Base-by-base conservation (phyloP, 1,140 invertebrate genomes). In the Paramacrobiotus metropolitanus region DNA sequence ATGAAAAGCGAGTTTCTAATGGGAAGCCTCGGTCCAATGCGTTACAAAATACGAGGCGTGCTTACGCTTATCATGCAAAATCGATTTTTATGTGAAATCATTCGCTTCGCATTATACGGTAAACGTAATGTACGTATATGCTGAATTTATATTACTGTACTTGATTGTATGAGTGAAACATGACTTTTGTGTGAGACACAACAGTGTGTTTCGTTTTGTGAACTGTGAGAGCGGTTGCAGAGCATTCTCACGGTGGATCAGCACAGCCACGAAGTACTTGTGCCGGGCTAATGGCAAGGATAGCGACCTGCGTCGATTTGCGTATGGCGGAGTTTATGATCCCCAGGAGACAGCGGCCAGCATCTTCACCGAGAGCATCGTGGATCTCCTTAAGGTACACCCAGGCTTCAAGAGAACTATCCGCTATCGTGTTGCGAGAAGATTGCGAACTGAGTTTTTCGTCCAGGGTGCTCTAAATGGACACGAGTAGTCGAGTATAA, bases 381-480 rank as follows among this genome's bases (percentile, higher is more conserved):
- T n/a, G 9, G 34, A 40, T n/a, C n/a, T 40, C 9, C 9, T 40
- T 9, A 9, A 40, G 34, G 34, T 40, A 40, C n/a, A n/a, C n/a
- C n/a, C n/a, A n/a, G n/a, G n/a, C n/a, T n/a, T n/a, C n/a, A n/a
- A n/a, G n/a, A n/a, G n/a, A n/a, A n/a, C n/a, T n/a, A n/a, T n/a
- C n/a, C n/a, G n/a, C n/a, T n/a, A n/a, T 40, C n/a, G 34, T 40
- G 34, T 9, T 9, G 9, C 9, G 34, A 40, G n/a, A 40, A 9
- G 9, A n/a, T n/a, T 9, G n/a, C 34, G n/a, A n/a, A n/a, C 34
- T 9, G 34, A 9, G 34, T 9, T 40, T 9, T n/a, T 40, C n/a
- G 34, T 9, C 9, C n/a, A 40, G 34, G 34, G 34, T 9, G 92
- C 97, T 1, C 77, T 99, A 28, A 85, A 85, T 68, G 91, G 91